These are phyloP conservation scores for Ichneumoninae sp. DNA, from an alignment of 2,888 invertebrate species.

Conservation along the genomic window DNA sequence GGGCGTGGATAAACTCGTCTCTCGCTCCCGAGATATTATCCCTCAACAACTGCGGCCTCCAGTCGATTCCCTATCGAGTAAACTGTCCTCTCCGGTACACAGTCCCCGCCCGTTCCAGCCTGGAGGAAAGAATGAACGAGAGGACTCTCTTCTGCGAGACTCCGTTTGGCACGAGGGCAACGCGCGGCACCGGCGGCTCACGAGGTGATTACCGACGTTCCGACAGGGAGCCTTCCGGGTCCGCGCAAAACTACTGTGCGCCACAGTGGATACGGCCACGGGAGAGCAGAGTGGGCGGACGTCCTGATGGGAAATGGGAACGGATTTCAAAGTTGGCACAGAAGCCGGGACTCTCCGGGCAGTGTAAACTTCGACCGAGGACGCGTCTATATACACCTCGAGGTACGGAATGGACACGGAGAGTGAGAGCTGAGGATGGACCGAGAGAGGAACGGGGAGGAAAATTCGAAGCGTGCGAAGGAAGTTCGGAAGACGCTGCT, in stretches of 20 bases:
- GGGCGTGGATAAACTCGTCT: slow-evolving; percentile 33
- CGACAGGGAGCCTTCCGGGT: slow-evolving; percentile 29
- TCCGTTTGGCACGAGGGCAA: not conserved
- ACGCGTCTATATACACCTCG: slow-evolving; percentile 1
- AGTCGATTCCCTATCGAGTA: not conserved
- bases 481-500: slow-evolving; percentile 57
- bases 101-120: not conserved
- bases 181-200: not conserved
- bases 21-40: slow-evolving; percentile 44
- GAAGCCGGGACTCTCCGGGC: slow-evolving; percentile 33
- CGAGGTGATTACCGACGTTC: slow-evolving; percentile 22
- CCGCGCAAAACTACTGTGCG: slow-evolving; percentile 47
- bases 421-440: not conserved
- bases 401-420: slow-evolving; percentile 11
- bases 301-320: slow-evolving; percentile 65
- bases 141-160: slow-evolving; percentile 13
- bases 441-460: slow-evolving; percentile 43
- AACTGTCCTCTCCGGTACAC: not conserved
- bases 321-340: slow-evolving; percentile 61
- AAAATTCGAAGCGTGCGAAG: slow-evolving; percentile 48
- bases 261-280: slow-evolving; percentile 40
- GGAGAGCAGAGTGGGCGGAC: slow-evolving; percentile 44
- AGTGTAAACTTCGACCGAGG: slow-evolving; percentile 47
- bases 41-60: not conserved
- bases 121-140: slow-evolving; percentile 46